A percentile compares a stretch with the other conserved stretches of the same genome.
phyloP scores from a whole-genome alignment of 1,140 invertebrate genomes.

The Drosophila nannoptera region DNA sequence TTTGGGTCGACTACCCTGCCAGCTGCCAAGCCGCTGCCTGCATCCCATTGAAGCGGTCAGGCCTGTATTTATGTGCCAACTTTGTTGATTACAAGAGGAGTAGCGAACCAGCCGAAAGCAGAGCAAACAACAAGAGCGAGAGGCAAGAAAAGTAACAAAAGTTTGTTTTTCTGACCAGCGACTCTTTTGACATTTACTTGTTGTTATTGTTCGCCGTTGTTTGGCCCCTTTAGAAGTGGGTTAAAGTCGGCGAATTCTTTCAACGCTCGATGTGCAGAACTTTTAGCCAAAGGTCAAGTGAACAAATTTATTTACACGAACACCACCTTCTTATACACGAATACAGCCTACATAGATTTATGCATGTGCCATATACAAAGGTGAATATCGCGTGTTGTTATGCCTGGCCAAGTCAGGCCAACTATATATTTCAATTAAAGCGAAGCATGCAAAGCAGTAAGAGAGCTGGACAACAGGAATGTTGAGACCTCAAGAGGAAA shows the following conservation, averaged over 20 bases:
- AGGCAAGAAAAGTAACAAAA: background rate
- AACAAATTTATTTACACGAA: conserved; percentile 30
- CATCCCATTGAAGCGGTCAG: conserved; percentile 40
- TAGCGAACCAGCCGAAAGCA: conserved; percentile 30
- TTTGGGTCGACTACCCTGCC: background rate
- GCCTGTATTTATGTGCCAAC: conserved; percentile 54
- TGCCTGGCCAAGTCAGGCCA: conserved; percentile 52
- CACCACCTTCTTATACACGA: background rate
- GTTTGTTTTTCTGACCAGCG: conserved; percentile 24
- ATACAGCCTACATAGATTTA: background rate
- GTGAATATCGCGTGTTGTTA: conserved; percentile 45
- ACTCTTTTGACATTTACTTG: conserved; percentile 10
- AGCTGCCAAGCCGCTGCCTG: conserved; percentile 14
- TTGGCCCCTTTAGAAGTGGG: conserved; percentile 24
- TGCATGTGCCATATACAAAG: conserved; percentile 5
- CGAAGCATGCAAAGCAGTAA: conserved; percentile 66
- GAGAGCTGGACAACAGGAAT: conserved; percentile 27
- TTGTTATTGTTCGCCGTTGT: background rate
- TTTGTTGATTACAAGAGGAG: conserved; percentile 62
- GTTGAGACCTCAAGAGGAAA: conserved; percentile 11
- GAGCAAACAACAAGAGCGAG: conserved; percentile 23
- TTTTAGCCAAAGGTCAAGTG: conserved; percentile 40
- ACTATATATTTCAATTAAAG: conserved; percentile 73
- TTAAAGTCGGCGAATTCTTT: conserved; percentile 45
- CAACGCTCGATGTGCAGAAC: conserved; percentile 46